phyloP scores from a whole-genome alignment of 2,113 vertebrate species.

The Syngnathus typhle region DNA sequence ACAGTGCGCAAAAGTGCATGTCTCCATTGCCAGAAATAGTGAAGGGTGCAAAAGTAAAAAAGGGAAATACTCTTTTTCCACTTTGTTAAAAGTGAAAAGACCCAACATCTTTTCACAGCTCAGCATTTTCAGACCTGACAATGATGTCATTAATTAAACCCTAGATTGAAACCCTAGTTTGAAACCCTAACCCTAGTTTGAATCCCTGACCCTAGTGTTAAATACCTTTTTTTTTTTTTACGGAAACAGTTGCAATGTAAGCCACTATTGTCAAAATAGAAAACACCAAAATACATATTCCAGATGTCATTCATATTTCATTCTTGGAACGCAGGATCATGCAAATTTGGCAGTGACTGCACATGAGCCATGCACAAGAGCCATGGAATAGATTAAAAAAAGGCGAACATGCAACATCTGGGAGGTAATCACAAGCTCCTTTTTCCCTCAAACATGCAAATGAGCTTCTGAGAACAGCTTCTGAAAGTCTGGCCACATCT shows the following conservation, averaged over 20 bases:
- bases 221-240: no score
- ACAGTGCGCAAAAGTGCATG: not conserved
- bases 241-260: not conserved
- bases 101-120: not conserved
- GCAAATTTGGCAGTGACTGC: slow-evolving; percentile 56
- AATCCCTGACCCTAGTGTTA: no score
- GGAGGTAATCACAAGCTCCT: not conserved
- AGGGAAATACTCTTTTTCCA: not conserved
- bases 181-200: no score
- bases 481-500: slow-evolving; percentile 19
- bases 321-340: slow-evolving; percentile 58
- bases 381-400: slow-evolving; percentile 40
- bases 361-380: not conserved
- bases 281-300: slow-evolving; percentile 12
- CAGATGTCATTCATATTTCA: slow-evolving; percentile 26
- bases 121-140: not conserved
- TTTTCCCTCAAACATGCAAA: not conserved
- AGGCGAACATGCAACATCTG: not conserved
- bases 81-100: not conserved
- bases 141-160: not conserved
- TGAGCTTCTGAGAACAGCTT: not conserved
- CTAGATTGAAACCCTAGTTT: no score
- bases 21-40: not conserved
- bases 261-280: not conserved
- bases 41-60: not conserved